Evolutionary conservation across 1,140 invertebrate genomes (phyloP).

Genomic region (Acromyrmex echinatior): DNA sequence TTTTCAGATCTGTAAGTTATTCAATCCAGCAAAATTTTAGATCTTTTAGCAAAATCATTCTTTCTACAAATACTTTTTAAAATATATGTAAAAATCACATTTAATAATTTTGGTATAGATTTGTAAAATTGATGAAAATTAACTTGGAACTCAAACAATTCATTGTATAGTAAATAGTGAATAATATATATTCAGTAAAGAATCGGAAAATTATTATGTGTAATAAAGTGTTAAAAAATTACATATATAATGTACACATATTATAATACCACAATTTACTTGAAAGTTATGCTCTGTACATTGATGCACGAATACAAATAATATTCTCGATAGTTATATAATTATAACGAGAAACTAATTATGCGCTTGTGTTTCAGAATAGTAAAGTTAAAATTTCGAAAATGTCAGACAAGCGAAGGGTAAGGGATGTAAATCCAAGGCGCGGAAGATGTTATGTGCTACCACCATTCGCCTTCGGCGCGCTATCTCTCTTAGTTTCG

Average conservation of each 20-base stretch:
- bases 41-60: too few species aligned
- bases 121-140: too few species aligned
- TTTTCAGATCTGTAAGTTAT: too few species aligned
- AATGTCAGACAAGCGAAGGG: not conserved
- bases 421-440: not conserved
- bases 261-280: not conserved
- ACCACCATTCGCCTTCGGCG: not conserved
- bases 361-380: not conserved
- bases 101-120: too few species aligned
- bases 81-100: too few species aligned
- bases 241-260: not conserved
- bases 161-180: too few species aligned
- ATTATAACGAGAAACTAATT: not conserved
- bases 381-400: not conserved
- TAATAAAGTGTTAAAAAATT: not conserved
- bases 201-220: too few species aligned
- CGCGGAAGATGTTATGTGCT: constrained; percentile 12
- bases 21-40: too few species aligned
- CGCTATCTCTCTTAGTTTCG: constrained; percentile 11
- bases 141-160: too few species aligned
- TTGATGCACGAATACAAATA: too few species aligned
- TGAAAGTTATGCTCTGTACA: not conserved
- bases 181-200: too few species aligned
- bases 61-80: too few species aligned
- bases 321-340: not conserved